Conservation (phyloP, 1,140 invertebrate species). For the Drosophila obscura region DNA sequence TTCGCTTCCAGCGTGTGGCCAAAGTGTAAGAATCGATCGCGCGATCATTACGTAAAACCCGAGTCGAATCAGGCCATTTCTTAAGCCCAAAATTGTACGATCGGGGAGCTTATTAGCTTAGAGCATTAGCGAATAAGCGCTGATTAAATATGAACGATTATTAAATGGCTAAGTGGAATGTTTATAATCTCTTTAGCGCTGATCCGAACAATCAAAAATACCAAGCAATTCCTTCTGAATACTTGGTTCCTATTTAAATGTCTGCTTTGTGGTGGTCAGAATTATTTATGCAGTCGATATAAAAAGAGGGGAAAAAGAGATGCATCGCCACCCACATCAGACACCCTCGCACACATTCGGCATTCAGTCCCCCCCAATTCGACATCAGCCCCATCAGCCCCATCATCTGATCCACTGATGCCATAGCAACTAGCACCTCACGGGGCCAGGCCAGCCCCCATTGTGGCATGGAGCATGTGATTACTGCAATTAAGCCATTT, state of each 20-base stretch:
- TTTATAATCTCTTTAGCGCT: slow-evolving; percentile 43
- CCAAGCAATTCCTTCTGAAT: slow-evolving; percentile 1
- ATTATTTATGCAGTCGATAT: no score
- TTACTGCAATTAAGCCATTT: slow-evolving; percentile 76
- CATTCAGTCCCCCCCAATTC: slow-evolving; percentile 13
- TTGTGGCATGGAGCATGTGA: slow-evolving; percentile 61
- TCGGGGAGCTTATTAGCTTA: slow-evolving; percentile 41
- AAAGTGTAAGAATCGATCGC: slow-evolving; percentile 73
- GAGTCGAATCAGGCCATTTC: slow-evolving; percentile 21
- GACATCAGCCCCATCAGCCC: slow-evolving; percentile 22
- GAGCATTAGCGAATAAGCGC: slow-evolving; percentile 59
- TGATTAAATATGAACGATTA: slow-evolving; percentile 70
- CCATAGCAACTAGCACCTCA: slow-evolving; percentile 61
- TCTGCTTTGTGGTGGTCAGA: no score
- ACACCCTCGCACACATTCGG: no score
- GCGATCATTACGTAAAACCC: slow-evolving; percentile 43
- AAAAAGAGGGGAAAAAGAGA: no score
- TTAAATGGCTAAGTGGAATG: slow-evolving; percentile 61
- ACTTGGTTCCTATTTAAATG: neutral
- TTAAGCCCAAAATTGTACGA: slow-evolving; percentile 18
- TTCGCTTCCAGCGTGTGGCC: slow-evolving; percentile 71
- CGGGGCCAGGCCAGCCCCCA: slow-evolving; percentile 39
- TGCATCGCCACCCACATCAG: no score
- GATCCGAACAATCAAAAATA: slow-evolving; percentile 17
- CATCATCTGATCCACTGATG: slow-evolving; percentile 41